A percentile compares a stretch with the other conserved stretches of the same genome.
These are phyloP conservation scores for Cardiocondyla obscurior DNA, from an alignment of 1,140 invertebrate genomes.

Conservation along the genomic window DNA sequence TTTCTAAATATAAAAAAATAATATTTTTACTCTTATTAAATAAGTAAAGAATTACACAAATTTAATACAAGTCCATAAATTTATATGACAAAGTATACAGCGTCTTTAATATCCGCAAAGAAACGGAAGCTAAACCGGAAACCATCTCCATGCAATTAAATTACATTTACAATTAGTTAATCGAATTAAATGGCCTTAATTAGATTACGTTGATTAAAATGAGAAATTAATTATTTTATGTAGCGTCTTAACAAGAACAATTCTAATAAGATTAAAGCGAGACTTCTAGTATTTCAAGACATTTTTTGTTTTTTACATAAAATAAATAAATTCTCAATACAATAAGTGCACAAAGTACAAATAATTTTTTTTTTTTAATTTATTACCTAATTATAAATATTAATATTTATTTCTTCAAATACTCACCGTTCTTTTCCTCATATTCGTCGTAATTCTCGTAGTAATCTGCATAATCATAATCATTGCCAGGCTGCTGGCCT, in stretches of 20 bases:
- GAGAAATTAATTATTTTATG: slow-evolving; percentile 65
- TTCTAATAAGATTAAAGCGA: slow-evolving; percentile 29
- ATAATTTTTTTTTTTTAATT: not conserved
- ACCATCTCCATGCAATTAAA: slow-evolving; percentile 7
- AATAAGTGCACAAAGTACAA: too few relatives aligned
- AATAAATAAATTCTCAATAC: too few relatives aligned
- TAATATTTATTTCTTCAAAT: not conserved
- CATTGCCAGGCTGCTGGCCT: slow-evolving; percentile 58
- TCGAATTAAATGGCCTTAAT: slow-evolving; percentile 43
- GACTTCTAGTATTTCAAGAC: slow-evolving; percentile 49
- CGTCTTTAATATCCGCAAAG: not conserved
- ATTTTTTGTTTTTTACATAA: not conserved
- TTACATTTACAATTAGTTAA: slow-evolving; percentile 32
- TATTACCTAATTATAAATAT: not conserved
- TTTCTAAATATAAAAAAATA: slow-evolving; percentile 39
- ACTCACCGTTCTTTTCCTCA: slow-evolving; percentile 75
- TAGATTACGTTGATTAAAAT: slow-evolving; percentile 61
- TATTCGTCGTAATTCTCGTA: slow-evolving; percentile 77
- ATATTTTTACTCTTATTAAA: not conserved
- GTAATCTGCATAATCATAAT: slow-evolving; percentile 72
- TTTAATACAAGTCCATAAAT: not conserved
- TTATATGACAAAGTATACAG: slow-evolving; percentile 1
- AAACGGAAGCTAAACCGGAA: slow-evolving; percentile 27
- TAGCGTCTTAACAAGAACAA: slow-evolving; percentile 39
- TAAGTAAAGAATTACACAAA: not conserved